A percentile compares a stretch with the other conserved stretches of the same genome.
These are phyloP conservation scores for Dichetophora obliterata DNA, from an alignment of 2,888 invertebrate genomes.

Conservation along the genomic window DNA sequence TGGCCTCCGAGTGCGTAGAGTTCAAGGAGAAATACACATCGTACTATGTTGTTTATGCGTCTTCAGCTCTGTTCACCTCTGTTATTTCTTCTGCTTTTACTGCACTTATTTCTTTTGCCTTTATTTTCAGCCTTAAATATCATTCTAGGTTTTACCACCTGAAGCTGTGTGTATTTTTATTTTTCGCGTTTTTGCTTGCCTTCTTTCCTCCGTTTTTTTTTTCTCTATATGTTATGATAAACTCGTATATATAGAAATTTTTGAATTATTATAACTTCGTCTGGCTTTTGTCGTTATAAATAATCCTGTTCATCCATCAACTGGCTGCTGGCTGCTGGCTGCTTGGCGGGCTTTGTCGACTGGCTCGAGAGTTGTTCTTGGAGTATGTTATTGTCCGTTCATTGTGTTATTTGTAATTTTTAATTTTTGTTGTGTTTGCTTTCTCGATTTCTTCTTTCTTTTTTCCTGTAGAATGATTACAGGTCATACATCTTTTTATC, in stretches of 20 bases:
- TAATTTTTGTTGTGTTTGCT: not conserved
- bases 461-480: conserved; percentile 10
- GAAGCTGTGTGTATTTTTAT: not conserved
- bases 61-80: conserved; percentile 31
- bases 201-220: not conserved
- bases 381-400: too few species aligned
- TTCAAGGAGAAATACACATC: conserved; percentile 52
- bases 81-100: conserved; percentile 3
- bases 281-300: conserved; percentile 31
- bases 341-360: too few species aligned
- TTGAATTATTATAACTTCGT: not conserved
- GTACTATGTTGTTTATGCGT: conserved; percentile 43
- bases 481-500: not conserved
- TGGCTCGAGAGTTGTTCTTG: too few species aligned
- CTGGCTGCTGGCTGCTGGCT: too few species aligned
- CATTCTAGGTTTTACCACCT: conserved; percentile 18
- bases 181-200: not conserved
- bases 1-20: conserved; percentile 49
- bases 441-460: not conserved
- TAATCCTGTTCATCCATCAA: conserved; percentile 34
- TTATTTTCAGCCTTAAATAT: not conserved
- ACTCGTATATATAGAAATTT: not conserved
- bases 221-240: not conserved
- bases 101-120: not conserved
- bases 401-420: not conserved